Percentiles rank a stretch among this genome's conserved stretches.
Evolutionary conservation across 2,113 vertebrate species (phyloP).

Genomic region (Trichomycterus rosablanca): DNA sequence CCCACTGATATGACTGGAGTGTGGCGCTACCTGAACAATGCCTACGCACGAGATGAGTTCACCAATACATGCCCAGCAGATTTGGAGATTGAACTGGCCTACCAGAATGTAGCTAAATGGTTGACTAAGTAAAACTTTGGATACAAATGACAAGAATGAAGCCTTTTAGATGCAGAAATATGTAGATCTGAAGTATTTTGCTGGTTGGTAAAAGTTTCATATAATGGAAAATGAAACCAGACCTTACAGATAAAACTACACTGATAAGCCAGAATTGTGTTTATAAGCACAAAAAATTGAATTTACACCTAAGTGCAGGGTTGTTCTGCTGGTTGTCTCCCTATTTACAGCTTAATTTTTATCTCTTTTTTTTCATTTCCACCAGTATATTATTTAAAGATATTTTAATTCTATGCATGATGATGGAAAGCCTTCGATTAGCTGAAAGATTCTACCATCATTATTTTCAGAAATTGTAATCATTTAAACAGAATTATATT

Average conservation of each 20-base stretch:
- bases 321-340: neutral
- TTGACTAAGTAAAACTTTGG: conserved; percentile 71
- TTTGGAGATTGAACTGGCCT: conserved; percentile 86
- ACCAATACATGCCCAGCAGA: conserved; percentile 93
- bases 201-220: neutral
- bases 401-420: neutral
- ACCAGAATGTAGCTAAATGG: conserved; percentile 85
- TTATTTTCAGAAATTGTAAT: neutral
- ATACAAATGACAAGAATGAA: neutral
- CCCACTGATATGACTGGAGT: conserved; percentile 81
- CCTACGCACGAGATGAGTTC: conserved; percentile 85
- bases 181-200: neutral
- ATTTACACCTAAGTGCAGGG: neutral
- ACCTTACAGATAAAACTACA: neutral
- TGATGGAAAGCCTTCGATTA: too few relatives aligned
- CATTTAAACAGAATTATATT: neutral
- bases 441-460: too few relatives aligned
- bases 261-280: conserved; percentile 12
- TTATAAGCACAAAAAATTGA: conserved; percentile 19
- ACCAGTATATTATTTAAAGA: neutral
- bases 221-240: conserved; percentile 17
- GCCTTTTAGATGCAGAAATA: conserved; percentile 3
- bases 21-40: conserved; percentile 88
- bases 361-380: neutral
- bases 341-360: neutral